Conservation (phyloP, 1,140 invertebrate genomes). For the Scylla paramamosain region DNA sequence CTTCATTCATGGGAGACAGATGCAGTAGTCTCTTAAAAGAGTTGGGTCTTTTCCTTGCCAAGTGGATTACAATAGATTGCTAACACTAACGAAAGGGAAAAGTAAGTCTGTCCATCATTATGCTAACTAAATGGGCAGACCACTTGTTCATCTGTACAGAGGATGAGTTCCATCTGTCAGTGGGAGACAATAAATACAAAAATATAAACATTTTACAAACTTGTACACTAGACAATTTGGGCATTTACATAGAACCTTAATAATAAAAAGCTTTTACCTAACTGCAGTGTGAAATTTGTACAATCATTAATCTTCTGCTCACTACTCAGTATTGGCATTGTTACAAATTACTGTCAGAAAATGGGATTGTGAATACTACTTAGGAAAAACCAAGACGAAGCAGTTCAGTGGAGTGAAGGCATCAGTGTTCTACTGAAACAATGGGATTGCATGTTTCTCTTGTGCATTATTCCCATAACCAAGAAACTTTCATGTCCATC, state of each 20-base stretch:
- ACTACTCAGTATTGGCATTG: constrained; percentile 16
- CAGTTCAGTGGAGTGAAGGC: constrained; percentile 1
- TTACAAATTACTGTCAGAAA: constrained; percentile 1
- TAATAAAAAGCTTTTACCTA: constrained; percentile 1
- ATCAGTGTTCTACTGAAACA: background rate
- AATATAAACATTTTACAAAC: constrained; percentile 59
- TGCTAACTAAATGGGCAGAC: background rate
- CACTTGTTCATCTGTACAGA: background rate
- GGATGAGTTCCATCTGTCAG: background rate
- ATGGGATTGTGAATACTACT: background rate
- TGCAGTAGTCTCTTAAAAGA: background rate
- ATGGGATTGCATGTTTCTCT: background rate
- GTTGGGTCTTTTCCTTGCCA: constrained; percentile 4
- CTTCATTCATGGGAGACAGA: background rate
- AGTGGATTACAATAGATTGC: background rate
- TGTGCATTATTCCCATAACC: background rate
- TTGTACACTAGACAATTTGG: constrained; percentile 44
- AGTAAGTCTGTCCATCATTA: background rate
- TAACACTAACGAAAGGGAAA: background rate
- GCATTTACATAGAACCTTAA: constrained; percentile 11
- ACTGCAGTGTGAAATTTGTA: background rate
- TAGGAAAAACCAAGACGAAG: background rate
- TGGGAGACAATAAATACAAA: constrained; percentile 59
- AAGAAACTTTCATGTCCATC: background rate
- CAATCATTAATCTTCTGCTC: constrained; percentile 4